Evolutionary conservation across 2,888 invertebrate species (phyloP).

Genomic region (Exocentrus adspersus): DNA sequence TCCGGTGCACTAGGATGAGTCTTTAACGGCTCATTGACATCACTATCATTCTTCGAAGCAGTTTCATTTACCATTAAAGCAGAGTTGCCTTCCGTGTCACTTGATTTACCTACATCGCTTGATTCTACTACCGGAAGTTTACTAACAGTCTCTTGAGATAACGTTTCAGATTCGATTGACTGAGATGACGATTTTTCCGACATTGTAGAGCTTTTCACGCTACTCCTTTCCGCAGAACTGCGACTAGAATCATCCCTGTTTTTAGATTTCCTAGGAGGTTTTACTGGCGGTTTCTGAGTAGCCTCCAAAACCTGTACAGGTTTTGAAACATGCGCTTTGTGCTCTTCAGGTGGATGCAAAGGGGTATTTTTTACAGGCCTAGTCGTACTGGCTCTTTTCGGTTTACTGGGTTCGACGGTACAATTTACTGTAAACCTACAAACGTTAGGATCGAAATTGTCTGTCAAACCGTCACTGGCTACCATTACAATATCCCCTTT

Average conservation of each 20-base stretch:
- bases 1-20: neutral
- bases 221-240: slow-evolving; percentile 35
- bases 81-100: neutral
- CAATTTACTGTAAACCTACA: slow-evolving; percentile 79
- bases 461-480: slow-evolving; percentile 90
- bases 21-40: neutral
- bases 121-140: slow-evolving; percentile 2
- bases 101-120: slow-evolving; percentile 10
- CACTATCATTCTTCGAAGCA: neutral
- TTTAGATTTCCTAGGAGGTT: slow-evolving; percentile 60
- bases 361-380: slow-evolving; percentile 23
- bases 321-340: slow-evolving; percentile 34
- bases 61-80: neutral
- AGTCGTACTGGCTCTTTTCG: slow-evolving; percentile 56
- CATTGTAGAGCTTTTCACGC: slow-evolving; percentile 32
- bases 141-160: slow-evolving; percentile 8
- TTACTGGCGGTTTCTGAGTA: slow-evolving; percentile 48
- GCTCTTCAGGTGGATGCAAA: slow-evolving; percentile 32
- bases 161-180: slow-evolving; percentile 52
- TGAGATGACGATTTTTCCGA: slow-evolving; percentile 59
- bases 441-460: slow-evolving; percentile 92
- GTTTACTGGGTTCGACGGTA: slow-evolving; percentile 59
- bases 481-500: slow-evolving; percentile 85
- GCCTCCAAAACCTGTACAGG: slow-evolving; percentile 26
- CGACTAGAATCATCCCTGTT: slow-evolving; percentile 56